Base-by-base conservation (phyloP, 1,140 invertebrate species). In the Pseudoatta argentina region DNA sequence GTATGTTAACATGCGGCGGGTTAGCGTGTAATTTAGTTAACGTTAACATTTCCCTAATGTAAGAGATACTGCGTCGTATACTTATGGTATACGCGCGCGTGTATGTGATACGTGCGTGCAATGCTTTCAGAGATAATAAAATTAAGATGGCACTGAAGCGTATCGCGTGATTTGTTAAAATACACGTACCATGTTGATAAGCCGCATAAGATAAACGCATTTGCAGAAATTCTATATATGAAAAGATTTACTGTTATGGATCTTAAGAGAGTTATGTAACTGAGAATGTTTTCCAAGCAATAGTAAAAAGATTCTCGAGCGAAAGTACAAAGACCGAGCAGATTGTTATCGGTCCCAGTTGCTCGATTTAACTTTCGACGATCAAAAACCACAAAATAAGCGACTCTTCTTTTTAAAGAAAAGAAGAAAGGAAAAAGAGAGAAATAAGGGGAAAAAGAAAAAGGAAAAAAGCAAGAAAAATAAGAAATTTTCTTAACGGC, bases 61-160 rank as follows among this genome's bases (percentile, higher is more conserved):
- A 79, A 79, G 75, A 88, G 87, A 88, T 88, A 89, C 72, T 59
- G 64, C 87, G 59, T 64, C 30, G 30, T 44, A 10, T 82, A 53
- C 69, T 69, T 79, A n/a, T 3, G 14, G 10, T 21, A 14, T 21
- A 7, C 16, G 6, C 39, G 21, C 53, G 75, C 67, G 64, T 21
- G 39, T 24, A 48, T 24, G 10, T 39, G 34, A 6, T 34, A 0
- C 6, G 0, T 24, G 21, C 14, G 39, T 55, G 82, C 73, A 69
- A 88, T 72, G 88, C 82, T 89, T 88, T 86, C 39, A 89, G 51
- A 51, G 67, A 72, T 89, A 86, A 89, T 79, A 79, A 89, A 89
- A 73, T 88, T 69, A 72, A 59, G 77, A 57, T 63, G 51, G 21
- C 55, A 61, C 39, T 18, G 39, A n/a, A 63, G 55, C 59, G 24